Conservation (phyloP, 2,113 vertebrate genomes). For the Australoheros scitulus region DNA sequence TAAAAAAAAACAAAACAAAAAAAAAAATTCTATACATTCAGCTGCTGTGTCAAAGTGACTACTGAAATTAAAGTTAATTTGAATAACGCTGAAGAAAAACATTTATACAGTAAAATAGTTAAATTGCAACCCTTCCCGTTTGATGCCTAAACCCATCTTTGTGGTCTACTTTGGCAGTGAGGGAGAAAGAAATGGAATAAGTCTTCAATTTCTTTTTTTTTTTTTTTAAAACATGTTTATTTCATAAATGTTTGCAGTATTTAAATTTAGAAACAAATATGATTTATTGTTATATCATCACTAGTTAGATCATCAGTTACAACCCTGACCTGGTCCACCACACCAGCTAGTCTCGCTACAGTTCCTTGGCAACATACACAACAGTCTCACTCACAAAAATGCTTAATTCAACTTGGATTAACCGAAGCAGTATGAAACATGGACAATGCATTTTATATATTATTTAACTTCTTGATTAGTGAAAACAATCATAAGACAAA, state of each 20-base stretch:
- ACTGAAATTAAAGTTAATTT: not conserved
- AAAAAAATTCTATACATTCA: too few species aligned
- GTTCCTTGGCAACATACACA: slow-evolving; percentile 35
- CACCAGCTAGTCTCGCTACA: slow-evolving; percentile 39
- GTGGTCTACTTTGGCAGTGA: too few species aligned
- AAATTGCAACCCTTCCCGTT: too few species aligned
- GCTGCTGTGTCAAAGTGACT: too few species aligned
- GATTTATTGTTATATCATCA: slow-evolving; percentile 29
- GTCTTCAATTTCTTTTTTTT: not conserved
- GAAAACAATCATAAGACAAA: slow-evolving; percentile 66
- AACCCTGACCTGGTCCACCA: slow-evolving; percentile 11
- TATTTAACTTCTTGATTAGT: slow-evolving; percentile 22
- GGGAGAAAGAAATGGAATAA: not conserved
- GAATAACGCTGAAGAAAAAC: not conserved
- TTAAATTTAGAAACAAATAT: slow-evolving; percentile 58
- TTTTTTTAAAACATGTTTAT: slow-evolving; percentile 75
- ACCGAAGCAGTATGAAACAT: slow-evolving; percentile 53
- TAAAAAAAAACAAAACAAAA: too few species aligned
- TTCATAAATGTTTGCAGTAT: slow-evolving; percentile 70
- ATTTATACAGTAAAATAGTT: too few species aligned
- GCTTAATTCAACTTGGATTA: not conserved
- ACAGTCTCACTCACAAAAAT: slow-evolving; percentile 13
- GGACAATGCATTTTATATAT: slow-evolving; percentile 44
- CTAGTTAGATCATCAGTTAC: slow-evolving; percentile 21
- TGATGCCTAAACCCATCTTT: not conserved